Base-by-base conservation (phyloP, 64 coral and sea anemone genomes). In the Pachyseris speciosa region DNA sequence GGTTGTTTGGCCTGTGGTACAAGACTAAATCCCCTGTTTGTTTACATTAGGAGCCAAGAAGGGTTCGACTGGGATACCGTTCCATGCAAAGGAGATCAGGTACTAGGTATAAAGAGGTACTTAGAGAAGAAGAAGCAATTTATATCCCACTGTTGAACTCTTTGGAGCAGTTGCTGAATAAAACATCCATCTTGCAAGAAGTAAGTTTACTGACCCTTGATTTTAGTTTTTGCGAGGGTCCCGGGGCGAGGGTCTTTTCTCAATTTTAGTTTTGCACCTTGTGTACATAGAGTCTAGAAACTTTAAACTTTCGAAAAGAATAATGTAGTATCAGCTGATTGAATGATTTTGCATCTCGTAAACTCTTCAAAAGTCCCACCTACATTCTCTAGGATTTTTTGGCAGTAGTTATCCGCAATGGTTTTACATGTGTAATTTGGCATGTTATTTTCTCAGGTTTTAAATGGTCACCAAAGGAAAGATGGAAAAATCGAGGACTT, bases 401-500 rank as follows among this genome's bases (percentile, higher is more conserved):
- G 4, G 29, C 61, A 22, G 29, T 30, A 78, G 13, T 45, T 25
- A 74, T 25, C 30, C 34, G 17, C 24, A 58, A 58, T 58, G 53
- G 53, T 2, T 58, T 13, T 28, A 31, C 12, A 37, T 7, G 38
- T 28, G 12, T 41, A 71, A 71, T 71, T 71, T 58, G 31, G 11
- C 57, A 51, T 64, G 1, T 85, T 31, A 30, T 39, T 42, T 58
- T 43, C 71, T 10, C 72, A 78, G 86, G 86, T 89, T 19, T 70
- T 59, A 76, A 75, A 89, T 37, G 34, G 39, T 32, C 78, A 84
- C 27, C 77, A 84, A 65, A 48, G 65, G 9, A 29, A 69, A 6
- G 89, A 94, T 90, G 78, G 79, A 1, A 48, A 57, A 48, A 45
- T 94, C 27, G 41, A 26, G 15, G 93, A 94, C 49, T 94, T 37